phyloP scores from a whole-genome alignment of 2,113 vertebrate genomes.

The Triplophysa tibetana region DNA sequence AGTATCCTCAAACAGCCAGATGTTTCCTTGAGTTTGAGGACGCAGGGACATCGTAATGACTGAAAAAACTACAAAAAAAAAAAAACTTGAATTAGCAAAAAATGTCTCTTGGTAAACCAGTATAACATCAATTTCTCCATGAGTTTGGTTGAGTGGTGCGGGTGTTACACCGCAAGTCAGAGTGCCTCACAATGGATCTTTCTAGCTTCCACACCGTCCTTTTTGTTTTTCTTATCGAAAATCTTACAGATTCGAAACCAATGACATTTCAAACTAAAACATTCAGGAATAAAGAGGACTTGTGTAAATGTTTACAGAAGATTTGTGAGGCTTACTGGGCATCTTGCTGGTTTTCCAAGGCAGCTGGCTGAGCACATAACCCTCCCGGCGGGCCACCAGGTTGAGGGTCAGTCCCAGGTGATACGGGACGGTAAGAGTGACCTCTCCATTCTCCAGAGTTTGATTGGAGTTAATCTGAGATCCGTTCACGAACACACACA shows the following conservation, averaged over 20 bases:
- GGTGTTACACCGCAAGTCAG: conserved; percentile 46
- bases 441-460: conserved; percentile 78
- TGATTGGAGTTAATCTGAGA: conserved; percentile 77
- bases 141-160: conserved; percentile 77
- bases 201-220: too few species aligned
- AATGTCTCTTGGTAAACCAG: neutral
- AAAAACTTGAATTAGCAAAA: neutral
- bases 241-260: too few species aligned
- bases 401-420: conserved; percentile 79
- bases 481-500: conserved; percentile 87
- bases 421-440: conserved; percentile 82
- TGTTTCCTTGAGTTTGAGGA: conserved; percentile 91
- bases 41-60: conserved; percentile 87
- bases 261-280: too few species aligned
- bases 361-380: conserved; percentile 84
- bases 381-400: conserved; percentile 82
- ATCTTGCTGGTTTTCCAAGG: conserved; percentile 88
- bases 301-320: neutral
- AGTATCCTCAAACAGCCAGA: conserved; percentile 94
- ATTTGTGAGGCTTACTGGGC: conserved; percentile 79
- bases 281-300: too few species aligned
- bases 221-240: too few species aligned
- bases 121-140: neutral
- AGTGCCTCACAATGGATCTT: too few species aligned
- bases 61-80: conserved; percentile 82